Base-by-base conservation (phyloP, 1,140 invertebrate species). In the Calosoma granatense region DNA sequence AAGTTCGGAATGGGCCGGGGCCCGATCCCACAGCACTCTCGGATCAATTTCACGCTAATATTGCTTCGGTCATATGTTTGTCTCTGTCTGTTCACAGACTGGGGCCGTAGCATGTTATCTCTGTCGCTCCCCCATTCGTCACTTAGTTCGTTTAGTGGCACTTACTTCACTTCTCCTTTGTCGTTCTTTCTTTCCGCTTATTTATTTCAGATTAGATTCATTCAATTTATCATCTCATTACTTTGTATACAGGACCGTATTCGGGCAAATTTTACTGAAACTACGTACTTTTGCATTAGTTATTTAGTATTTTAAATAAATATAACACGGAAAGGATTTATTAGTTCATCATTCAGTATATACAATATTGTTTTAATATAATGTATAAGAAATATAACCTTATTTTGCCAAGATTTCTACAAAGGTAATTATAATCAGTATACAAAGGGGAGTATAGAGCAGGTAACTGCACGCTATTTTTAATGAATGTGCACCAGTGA, bases 191-290 rank as follows among this genome's bases (percentile, higher is more conserved):
- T 65, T 67, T 67, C 63, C 65, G 67, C 63, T 67, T 67, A 68
- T 67, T 67, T 67, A 68, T 67, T 66, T 63, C 61, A 60, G 62
- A 68, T 68, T 68, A 68, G 61, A 65, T 60, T 67, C 63, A 64
- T 68, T 68, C 64, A 66, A 65, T 67, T 66, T 66, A 65, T 68
- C 67, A 68, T 67, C 65, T 68, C 62, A 68, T 68, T 68, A 68
- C 62, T 47, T 17, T 47, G 41, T n/a, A n/a, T 36, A 36, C 26
- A 36, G 26, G 26, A 36, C 26, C 26, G 26, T 36, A 36, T 36
- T 36, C n/a, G n/a, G n/a, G n/a, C n/a, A n/a, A n/a, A n/a, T n/a
- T n/a, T n/a, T n/a, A n/a, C n/a, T n/a, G n/a, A n/a, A n/a, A n/a
- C n/a, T n/a, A n/a, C n/a, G n/a, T n/a, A n/a, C n/a, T n/a, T n/a